phyloP scores from a whole-genome alignment of 1,140 invertebrate species.

The Neodiprion fabricii region DNA sequence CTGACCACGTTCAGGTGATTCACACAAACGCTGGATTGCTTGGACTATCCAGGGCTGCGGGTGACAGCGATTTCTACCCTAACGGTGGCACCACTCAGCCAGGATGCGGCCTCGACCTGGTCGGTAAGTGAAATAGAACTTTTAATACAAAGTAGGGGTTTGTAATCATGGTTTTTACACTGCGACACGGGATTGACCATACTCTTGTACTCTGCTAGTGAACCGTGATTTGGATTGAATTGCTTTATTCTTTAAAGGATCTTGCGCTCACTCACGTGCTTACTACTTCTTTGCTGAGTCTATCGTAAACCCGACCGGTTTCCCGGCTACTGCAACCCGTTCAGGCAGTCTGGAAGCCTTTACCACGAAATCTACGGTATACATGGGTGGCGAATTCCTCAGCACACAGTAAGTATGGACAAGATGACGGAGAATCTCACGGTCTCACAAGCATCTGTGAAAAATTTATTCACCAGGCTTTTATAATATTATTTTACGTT shows the following conservation, averaged over 20 bases:
- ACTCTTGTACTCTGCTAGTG: not conserved
- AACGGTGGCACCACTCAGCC: constrained; percentile 48
- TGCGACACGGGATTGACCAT: no score
- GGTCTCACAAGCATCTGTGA: no score
- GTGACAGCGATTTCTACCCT: constrained; percentile 46
- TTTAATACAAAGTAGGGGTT: not conserved
- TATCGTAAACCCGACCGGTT: constrained; percentile 54
- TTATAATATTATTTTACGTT: not conserved
- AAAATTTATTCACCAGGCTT: not conserved
- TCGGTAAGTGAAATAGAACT: not conserved
- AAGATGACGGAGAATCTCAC: not conserved
- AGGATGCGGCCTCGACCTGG: constrained; percentile 39
- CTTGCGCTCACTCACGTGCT: constrained; percentile 65
- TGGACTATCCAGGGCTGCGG: constrained; percentile 30
- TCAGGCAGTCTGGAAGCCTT: not conserved
- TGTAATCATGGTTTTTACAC: not conserved
- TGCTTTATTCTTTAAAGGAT: constrained; percentile 43
- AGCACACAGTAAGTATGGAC: not conserved
- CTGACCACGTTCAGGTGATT: constrained; percentile 55
- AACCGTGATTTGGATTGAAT: not conserved
- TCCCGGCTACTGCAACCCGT: constrained; percentile 32
- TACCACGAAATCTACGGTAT: not conserved
- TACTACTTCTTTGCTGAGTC: constrained; percentile 69
- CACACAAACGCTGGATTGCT: constrained; percentile 53
- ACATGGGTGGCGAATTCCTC: not conserved